phyloP scores from a whole-genome alignment of 2,113 vertebrate species.

The Parus major region DNA sequence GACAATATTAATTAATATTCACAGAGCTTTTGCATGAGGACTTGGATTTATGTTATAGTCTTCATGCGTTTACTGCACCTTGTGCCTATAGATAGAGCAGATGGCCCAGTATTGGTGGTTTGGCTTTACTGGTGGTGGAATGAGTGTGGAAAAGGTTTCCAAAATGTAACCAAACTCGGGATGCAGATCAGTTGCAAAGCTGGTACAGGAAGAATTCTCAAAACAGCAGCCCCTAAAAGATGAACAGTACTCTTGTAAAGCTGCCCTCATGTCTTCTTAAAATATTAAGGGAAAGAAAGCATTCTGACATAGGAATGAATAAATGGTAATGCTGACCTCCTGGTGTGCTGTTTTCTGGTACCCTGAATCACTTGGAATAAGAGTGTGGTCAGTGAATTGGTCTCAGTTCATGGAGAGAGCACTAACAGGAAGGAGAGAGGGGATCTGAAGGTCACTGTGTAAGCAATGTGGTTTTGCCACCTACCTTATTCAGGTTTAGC shows the following conservation, averaged over 20 bases:
- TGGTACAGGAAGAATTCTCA: not conserved
- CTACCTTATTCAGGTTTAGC: not conserved
- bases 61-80: not conserved
- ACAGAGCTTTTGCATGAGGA: not conserved
- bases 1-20: conserved; percentile 1
- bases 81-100: not conserved
- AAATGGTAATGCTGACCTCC: not conserved
- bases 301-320: not conserved
- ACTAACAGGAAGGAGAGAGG: not conserved
- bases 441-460: not conserved
- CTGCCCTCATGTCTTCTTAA: not conserved
- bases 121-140: not conserved
- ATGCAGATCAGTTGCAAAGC: not conserved
- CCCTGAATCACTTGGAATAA: not conserved
- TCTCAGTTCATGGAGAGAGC: not conserved
- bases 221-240: not conserved
- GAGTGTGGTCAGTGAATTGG: not conserved
- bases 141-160: not conserved
- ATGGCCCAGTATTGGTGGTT: not conserved
- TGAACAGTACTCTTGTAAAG: not conserved
- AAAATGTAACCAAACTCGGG: not conserved
- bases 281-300: not conserved
- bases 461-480: not conserved
- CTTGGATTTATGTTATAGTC: not conserved
- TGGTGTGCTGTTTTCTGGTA: not conserved